Conservation (phyloP, 2,797 vertebrate genomes). For the Zalophus californianus region DNA sequence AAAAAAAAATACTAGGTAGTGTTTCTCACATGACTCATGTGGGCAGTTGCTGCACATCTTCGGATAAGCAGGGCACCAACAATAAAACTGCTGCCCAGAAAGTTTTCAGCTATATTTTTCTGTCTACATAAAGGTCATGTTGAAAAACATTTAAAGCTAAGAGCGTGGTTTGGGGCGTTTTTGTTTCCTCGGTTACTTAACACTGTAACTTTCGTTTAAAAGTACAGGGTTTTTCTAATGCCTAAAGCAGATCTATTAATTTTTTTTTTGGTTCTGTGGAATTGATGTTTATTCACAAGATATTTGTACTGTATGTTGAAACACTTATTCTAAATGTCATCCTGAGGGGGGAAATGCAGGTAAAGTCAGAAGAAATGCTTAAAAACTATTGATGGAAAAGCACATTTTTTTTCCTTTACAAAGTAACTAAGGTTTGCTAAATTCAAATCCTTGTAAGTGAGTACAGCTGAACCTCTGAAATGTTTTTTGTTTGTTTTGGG, state of each 20-base stretch:
- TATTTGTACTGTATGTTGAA: conserved; percentile 66
- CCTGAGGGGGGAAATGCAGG: conserved; percentile 52
- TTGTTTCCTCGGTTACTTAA: conserved; percentile 64
- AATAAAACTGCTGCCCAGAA: neutral
- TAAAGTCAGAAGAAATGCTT: conserved; percentile 76
- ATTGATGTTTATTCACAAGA: conserved; percentile 84
- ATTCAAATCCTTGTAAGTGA: neutral
- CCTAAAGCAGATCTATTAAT: conserved; percentile 83
- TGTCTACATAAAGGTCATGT: neutral
- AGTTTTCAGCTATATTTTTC: neutral
- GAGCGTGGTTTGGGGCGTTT: neutral
- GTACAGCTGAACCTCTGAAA: neutral
- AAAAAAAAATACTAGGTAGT: too few relatives aligned
- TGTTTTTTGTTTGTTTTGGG: neutral
- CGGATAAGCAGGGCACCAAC: neutral
- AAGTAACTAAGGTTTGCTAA: conserved; percentile 32
- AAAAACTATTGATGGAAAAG: conserved; percentile 52
- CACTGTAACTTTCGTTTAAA: conserved; percentile 67
- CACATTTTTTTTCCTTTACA: conserved; percentile 29
- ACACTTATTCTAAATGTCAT: conserved; percentile 80
- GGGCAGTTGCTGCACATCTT: neutral
- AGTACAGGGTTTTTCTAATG: conserved; percentile 80
- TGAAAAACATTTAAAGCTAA: conserved; percentile 68
- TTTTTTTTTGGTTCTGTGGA: conserved; percentile 82
- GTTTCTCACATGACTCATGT: neutral